A percentile compares a stretch with the other conserved stretches of the same genome.
These are phyloP conservation scores for Cottus gobio DNA, from an alignment of 2,113 vertebrate species.

Conservation along the genomic window DNA sequence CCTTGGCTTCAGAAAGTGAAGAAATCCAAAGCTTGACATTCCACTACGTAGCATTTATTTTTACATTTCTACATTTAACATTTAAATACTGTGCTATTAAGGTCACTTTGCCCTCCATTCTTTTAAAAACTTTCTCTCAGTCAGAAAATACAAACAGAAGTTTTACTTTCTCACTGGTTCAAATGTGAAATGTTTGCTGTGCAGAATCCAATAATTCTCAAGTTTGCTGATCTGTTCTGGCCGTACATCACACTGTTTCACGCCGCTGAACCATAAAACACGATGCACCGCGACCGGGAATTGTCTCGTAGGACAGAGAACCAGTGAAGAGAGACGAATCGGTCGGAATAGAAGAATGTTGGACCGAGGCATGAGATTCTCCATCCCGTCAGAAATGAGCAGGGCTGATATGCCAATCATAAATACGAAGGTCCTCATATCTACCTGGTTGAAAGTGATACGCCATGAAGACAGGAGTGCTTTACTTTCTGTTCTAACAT, in stretches of 20 bases:
- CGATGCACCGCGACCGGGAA: constrained; percentile 32
- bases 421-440: constrained; percentile 5
- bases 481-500: background rate
- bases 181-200: background rate
- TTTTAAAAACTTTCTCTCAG: background rate
- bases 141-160: background rate
- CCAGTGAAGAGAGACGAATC: constrained; percentile 32
- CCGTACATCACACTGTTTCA: constrained; percentile 41
- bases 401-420: constrained; percentile 35
- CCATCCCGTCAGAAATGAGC: constrained; percentile 38
- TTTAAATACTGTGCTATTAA: background rate
- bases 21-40: background rate
- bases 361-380: background rate
- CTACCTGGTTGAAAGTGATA: background rate
- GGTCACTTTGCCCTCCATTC: background rate
- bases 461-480: constrained; percentile 2
- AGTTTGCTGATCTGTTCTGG: constrained; percentile 20
- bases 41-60: background rate
- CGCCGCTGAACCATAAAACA: constrained; percentile 31
- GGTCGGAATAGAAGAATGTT: constrained; percentile 12
- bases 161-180: background rate
- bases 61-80: background rate
- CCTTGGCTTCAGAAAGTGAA: background rate
- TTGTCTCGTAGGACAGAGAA: constrained; percentile 8
- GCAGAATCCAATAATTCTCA: constrained; percentile 19